phyloP scores from a whole-genome alignment of 2,888 invertebrate genomes.

The Papilio protenor region DNA sequence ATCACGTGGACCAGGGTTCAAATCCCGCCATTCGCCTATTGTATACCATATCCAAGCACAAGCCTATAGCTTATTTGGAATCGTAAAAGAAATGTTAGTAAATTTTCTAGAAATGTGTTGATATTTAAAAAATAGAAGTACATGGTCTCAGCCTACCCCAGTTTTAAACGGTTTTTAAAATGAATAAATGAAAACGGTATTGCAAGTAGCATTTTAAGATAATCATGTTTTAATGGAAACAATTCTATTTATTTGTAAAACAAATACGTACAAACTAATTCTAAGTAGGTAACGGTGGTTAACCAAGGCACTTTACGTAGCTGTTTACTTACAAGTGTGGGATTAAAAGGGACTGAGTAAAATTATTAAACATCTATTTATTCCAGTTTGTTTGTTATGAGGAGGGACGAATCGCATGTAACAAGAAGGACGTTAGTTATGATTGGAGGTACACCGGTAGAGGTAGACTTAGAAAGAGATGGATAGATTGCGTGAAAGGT shows the following conservation, averaged over 20 bases:
- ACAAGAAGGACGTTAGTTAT: too few species aligned
- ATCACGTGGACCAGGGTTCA: too few species aligned
- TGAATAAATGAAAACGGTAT: not conserved
- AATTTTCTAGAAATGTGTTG: too few species aligned
- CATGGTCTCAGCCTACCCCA: not conserved
- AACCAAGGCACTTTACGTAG: not conserved
- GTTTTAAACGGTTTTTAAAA: not conserved
- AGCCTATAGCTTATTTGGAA: too few species aligned
- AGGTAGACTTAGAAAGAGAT: too few species aligned
- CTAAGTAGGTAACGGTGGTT: slow-evolving; percentile 10
- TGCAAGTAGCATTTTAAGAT: not conserved
- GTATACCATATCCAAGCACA: too few species aligned
- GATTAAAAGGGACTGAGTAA: slow-evolving; percentile 1
- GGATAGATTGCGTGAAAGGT: too few species aligned
- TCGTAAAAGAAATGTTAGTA: too few species aligned
- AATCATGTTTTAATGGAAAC: not conserved
- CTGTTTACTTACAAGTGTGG: not conserved
- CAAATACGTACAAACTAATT: slow-evolving; percentile 13
- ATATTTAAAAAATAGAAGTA: not conserved
- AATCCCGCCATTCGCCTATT: too few species aligned
- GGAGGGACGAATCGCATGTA: too few species aligned
- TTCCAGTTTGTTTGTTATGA: too few species aligned
- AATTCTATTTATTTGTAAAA: not conserved
- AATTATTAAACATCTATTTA: not conserved
- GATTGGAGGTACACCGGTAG: too few species aligned